phyloP scores from a whole-genome alignment of 2,888 invertebrate genomes.

The Calameuta filiformis region DNA sequence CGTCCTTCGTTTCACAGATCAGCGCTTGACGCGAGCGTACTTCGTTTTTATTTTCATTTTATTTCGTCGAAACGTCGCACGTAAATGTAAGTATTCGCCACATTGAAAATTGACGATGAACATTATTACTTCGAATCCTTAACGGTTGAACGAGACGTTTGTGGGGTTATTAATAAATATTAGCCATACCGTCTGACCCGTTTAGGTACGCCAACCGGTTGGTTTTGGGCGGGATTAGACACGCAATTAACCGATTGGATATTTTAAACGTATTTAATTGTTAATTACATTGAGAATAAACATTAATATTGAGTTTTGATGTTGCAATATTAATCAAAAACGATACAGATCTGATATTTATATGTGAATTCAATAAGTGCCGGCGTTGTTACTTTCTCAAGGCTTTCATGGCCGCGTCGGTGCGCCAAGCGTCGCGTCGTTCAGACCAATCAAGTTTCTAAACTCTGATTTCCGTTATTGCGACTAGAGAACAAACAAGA shows the following conservation, averaged over 20 bases:
- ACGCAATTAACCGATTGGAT: neutral
- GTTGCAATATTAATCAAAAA: no score
- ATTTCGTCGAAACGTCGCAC: conserved; percentile 36
- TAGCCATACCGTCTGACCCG: conserved; percentile 10
- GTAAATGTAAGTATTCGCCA: conserved; percentile 29
- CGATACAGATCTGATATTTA: no score
- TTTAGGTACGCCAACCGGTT: conserved; percentile 32
- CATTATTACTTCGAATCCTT: no score
- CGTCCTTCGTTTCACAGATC: conserved; percentile 31
- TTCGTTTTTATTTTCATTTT: conserved; percentile 33
- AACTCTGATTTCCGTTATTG: no score
- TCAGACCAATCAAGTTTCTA: no score
- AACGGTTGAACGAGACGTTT: neutral
- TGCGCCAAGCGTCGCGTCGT: no score
- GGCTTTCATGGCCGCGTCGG: no score
- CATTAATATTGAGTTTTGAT: no score
- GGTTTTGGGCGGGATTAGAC: conserved; percentile 21
- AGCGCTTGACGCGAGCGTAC: conserved; percentile 29
- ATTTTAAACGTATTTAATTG: neutral
- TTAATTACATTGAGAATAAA: no score
- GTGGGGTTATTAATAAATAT: conserved; percentile 5
- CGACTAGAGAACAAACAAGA: no score
- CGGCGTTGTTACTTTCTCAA: no score
- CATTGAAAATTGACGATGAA: neutral
- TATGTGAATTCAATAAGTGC: no score